These are phyloP conservation scores for Actinernus sp. DNA, from an alignment of 92 coral and sea anemone genomes.

Conservation along the genomic window DNA sequence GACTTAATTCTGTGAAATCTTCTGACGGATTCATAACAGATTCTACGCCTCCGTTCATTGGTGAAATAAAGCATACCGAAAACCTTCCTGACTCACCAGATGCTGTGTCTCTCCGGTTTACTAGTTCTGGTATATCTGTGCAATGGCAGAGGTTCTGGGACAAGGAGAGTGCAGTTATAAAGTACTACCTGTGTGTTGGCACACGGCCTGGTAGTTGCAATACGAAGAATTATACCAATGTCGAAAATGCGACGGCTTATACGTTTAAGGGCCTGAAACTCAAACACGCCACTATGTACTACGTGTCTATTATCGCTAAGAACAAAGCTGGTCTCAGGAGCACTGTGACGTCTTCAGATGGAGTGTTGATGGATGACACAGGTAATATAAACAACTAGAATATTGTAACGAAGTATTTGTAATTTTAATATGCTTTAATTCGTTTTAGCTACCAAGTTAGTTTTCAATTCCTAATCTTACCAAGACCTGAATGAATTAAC, in stretches of 20 bases:
- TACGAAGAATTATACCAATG: slow-evolving; percentile 48
- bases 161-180: slow-evolving; percentile 70
- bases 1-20: slow-evolving; percentile 43
- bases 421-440: too few species aligned
- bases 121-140: slow-evolving; percentile 68
- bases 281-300: slow-evolving; percentile 71
- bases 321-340: slow-evolving; percentile 82
- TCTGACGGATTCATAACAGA: slow-evolving; percentile 87
- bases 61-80: slow-evolving; percentile 63
- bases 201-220: slow-evolving; percentile 71
- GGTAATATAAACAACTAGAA: too few species aligned
- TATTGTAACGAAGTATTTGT: too few species aligned
- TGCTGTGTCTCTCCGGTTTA: slow-evolving; percentile 45
- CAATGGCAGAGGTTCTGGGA: slow-evolving; percentile 90
- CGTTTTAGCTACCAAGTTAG: too few species aligned
- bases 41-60: slow-evolving; percentile 77
- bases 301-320: slow-evolving; percentile 72
- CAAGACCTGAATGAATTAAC: too few species aligned
- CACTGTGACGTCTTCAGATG: slow-evolving; percentile 75
- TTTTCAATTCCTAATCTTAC: too few species aligned
- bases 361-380: slow-evolving; percentile 81
- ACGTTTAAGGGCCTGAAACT: slow-evolving; percentile 38
- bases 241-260: slow-evolving; percentile 56
- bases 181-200: slow-evolving; percentile 81
- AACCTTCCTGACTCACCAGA: slow-evolving; percentile 28